These are phyloP conservation scores for Incurvaria masculella DNA, from an alignment of 2,888 invertebrate species.

Conservation along the genomic window DNA sequence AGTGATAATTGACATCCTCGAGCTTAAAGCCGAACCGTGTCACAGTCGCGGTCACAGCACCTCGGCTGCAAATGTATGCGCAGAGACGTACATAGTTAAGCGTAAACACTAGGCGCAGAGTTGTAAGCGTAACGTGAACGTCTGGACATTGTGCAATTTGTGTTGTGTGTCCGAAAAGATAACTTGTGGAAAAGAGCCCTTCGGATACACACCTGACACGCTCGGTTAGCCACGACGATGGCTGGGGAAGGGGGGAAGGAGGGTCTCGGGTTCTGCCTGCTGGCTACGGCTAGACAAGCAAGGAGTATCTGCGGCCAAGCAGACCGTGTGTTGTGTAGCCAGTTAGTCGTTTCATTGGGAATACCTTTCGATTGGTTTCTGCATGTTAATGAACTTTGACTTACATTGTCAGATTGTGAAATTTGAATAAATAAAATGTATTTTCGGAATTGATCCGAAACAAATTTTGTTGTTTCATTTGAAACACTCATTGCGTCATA, in stretches of 20 bases:
- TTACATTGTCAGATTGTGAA: conserved; percentile 40
- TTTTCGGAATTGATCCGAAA: conserved; percentile 34
- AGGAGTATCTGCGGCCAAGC: background rate
- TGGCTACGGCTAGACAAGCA: conserved; percentile 23
- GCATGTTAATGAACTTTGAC: conserved; percentile 40
- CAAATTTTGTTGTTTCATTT: conserved; percentile 27
- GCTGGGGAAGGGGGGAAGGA: background rate
- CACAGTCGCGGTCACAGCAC: background rate
- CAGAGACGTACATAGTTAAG: conserved; percentile 17
- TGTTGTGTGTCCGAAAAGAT: conserved; percentile 85
- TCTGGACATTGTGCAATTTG: conserved; percentile 59
- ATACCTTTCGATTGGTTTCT: conserved; percentile 39
- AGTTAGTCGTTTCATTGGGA: conserved; percentile 1
- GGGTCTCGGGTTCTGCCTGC: conserved; percentile 12
- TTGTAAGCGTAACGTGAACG: conserved; percentile 19
- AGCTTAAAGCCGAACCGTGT: too few relatives aligned
- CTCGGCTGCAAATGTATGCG: conserved; percentile 18
- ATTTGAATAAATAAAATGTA: conserved; percentile 48
- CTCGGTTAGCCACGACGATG: conserved; percentile 44
- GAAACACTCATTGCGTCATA: conserved; percentile 1
- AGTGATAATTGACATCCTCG: too few relatives aligned
- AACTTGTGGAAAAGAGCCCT: conserved; percentile 83
- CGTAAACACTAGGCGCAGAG: conserved; percentile 18
- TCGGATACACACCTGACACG: conserved; percentile 78
- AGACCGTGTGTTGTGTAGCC: background rate